Evolutionary conservation across 2,113 vertebrate species (phyloP).

Genomic region (Thunnus thynnus): DNA sequence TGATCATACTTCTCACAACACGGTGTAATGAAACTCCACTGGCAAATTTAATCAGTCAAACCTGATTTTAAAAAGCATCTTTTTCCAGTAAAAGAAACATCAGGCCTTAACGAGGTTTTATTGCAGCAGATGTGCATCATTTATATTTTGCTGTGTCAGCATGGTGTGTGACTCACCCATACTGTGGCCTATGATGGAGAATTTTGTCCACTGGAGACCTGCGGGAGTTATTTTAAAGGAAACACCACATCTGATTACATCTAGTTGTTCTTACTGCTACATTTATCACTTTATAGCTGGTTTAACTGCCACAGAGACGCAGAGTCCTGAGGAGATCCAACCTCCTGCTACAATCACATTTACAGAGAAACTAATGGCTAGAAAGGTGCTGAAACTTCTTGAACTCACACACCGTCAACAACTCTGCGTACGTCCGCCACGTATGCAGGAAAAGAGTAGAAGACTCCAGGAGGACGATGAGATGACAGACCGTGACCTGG

Average conservation of each 20-base stretch:
- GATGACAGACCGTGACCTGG: constrained; percentile 91
- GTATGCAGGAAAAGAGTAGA: constrained; percentile 86
- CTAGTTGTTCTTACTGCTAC: background rate
- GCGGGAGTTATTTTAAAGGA: constrained; percentile 61
- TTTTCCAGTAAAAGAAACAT: background rate
- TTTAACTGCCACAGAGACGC: background rate
- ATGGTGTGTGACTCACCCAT: constrained; percentile 85
- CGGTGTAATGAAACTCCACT: background rate
- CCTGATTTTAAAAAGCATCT: too few relatives aligned
- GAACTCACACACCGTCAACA: constrained; percentile 76
- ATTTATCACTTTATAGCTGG: background rate
- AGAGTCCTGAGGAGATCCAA: background rate
- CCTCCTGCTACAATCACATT: background rate
- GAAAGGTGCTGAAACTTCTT: background rate
- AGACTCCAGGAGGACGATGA: constrained; percentile 86
- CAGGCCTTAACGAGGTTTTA: background rate
- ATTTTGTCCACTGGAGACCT: constrained; percentile 88
- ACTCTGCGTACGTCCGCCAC: constrained; percentile 88
- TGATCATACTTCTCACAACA: background rate
- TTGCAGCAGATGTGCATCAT: background rate
- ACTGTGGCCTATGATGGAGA: constrained; percentile 89
- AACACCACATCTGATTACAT: constrained; percentile 9
- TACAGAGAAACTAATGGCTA: too few relatives aligned
- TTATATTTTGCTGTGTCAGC: background rate
- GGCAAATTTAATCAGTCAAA: background rate